Conservation (phyloP, 2,113 vertebrate species). For the Delphinapterus leucas region DNA sequence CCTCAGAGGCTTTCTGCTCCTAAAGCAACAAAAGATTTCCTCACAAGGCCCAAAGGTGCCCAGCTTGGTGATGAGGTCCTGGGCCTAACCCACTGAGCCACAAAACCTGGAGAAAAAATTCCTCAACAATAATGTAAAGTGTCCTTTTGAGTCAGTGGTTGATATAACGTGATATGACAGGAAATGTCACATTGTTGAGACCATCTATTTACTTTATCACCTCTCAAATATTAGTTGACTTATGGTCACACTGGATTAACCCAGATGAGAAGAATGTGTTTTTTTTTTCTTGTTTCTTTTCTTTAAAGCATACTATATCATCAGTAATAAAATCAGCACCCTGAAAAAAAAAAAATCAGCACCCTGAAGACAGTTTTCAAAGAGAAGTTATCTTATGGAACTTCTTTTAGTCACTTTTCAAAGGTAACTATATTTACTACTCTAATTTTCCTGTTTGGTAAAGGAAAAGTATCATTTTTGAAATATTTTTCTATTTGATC, state of each 20-base stretch:
- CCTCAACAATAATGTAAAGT: not conserved
- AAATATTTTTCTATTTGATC: not conserved
- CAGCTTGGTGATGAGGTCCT: not conserved
- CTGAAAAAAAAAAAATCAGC: not conserved
- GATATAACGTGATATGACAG: not conserved
- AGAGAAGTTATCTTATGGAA: not conserved
- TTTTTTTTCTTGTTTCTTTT: not conserved
- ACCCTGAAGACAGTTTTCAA: not conserved
- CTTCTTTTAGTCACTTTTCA: not conserved
- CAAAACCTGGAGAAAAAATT: not conserved
- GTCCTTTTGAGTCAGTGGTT: not conserved
- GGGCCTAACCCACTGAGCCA: not conserved
- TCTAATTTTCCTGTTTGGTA: not conserved
- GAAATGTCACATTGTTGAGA: not conserved
- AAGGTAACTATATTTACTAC: not conserved
- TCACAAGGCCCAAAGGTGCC: not conserved
- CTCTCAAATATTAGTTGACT: not conserved
- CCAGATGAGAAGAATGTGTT: not conserved
- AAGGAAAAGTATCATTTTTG: not conserved
- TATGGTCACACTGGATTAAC: not conserved
- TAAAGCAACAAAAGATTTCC: not conserved
- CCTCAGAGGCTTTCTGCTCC: not conserved
- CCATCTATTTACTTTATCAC: not conserved
- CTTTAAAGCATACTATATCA: not conserved
- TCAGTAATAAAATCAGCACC: not conserved